Conservation (phyloP, 2,113 vertebrate species). For the Megalops atlanticus region DNA sequence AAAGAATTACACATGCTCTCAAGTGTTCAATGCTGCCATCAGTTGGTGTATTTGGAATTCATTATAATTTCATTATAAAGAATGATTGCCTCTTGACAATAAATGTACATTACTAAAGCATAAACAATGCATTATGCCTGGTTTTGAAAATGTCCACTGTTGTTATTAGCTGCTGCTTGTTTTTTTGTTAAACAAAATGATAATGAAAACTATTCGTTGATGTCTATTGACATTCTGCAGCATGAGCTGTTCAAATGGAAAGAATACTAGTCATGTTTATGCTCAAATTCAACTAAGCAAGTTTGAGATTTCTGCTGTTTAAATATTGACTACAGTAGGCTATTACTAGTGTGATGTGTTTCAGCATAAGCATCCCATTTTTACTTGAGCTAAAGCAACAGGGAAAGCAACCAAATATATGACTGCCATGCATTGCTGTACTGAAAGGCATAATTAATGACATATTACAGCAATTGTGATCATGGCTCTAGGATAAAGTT, state of each 20-base stretch:
- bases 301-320: too few species aligned
- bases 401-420: not conserved
- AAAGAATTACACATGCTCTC: not conserved
- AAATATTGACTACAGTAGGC: too few species aligned
- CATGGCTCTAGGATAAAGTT: too few species aligned
- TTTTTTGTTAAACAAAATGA: slow-evolving; percentile 20
- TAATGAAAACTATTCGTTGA: slow-evolving; percentile 1
- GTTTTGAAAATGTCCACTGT: slow-evolving; percentile 13
- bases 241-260: not conserved
- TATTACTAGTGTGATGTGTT: too few species aligned
- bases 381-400: not conserved
- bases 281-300: too few species aligned
- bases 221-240: not conserved
- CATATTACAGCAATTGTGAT: too few species aligned
- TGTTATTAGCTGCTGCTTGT: slow-evolving; percentile 12
- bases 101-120: slow-evolving; percentile 46
- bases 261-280: too few species aligned
- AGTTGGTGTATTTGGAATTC: not conserved
- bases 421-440: too few species aligned
- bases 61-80: slow-evolving; percentile 18
- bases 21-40: not conserved
- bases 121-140: slow-evolving; percentile 20
- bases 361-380: not conserved
- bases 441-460: too few species aligned
- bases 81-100: not conserved